Conservation (phyloP, 92 coral and sea anemone genomes). For the Actinostola sp. region DNA sequence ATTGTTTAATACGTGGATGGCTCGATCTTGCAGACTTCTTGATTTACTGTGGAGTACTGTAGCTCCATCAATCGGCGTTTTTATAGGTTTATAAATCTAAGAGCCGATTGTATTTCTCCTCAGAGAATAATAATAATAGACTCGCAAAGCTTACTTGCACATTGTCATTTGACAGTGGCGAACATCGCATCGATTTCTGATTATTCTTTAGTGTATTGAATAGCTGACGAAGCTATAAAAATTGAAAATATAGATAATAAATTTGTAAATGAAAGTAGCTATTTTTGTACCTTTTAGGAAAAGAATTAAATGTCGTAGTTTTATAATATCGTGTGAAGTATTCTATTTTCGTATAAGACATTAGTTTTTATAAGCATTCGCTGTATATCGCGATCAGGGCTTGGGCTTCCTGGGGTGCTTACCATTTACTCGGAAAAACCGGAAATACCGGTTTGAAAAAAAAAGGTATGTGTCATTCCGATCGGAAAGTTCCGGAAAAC, state of each 20-base stretch:
- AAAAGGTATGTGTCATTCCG: no score
- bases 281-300: constrained; percentile 20
- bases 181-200: neutral
- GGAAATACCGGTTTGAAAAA: no score
- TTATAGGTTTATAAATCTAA: no score
- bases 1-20: no score
- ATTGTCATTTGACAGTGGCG: neutral
- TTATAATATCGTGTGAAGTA: neutral
- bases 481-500: no score
- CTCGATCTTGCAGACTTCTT: no score
- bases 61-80: no score
- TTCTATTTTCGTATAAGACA: neutral
- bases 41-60: no score
- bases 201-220: constrained; percentile 4
- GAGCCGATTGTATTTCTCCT: no score
- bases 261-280: constrained; percentile 21
- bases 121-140: no score
- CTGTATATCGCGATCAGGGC: neutral
- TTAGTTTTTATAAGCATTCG: neutral
- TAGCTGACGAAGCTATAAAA: constrained; percentile 9
- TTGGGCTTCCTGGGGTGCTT: no score
- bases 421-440: no score
- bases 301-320: constrained; percentile 16
- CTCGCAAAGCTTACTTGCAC: neutral
- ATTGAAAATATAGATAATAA: constrained; percentile 25